Evolutionary conservation across 1,140 invertebrate genomes (phyloP), one percentile per base, ranked within the genome.

Genomic region (Caenorhabditis briggsae): DNA sequence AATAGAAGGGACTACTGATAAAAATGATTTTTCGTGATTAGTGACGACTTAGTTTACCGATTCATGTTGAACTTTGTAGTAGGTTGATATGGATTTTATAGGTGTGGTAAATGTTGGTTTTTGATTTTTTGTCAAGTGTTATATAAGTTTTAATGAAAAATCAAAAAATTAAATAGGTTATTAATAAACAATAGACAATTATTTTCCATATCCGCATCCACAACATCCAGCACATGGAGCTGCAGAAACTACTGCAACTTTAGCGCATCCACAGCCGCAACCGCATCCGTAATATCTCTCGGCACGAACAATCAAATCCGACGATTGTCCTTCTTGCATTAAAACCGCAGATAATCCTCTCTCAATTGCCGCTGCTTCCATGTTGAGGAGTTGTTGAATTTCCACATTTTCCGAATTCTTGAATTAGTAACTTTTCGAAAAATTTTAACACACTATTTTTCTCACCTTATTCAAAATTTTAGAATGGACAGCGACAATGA

Each of bases 221-320:
- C 65, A 74, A 46, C 65, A 74, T 48, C 65, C 65, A 18, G 9
- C 12, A n/a, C 65, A 74, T 74, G 65, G 65, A 18, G 18, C 65
- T 1, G 43, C 11, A 8, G 65, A 46, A 9, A 74, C 65, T 6
- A 43, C 65, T 18, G 65, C 65, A n/a, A 74, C 65, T 18, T 41
- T 74, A 18, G 65, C 65, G 46, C 65, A 74, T 74, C 65, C 65
- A 48, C 65, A 74, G n/a, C 65, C 65, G n/a, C 65, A 74, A 9
- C 65, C 65, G 18, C 41, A 74, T 46, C 65, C 65, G 41, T 46
- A 74, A n/a, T 74, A 46, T 20, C 65, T 46, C 65, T 74, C 46
- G 43, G 65, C 65, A 9, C 65, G 65, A 18, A 74, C 18, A 8
- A 74, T n/a, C 9, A 74, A 5, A n/a, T 74, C 65, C 1, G 41